Conservation (phyloP, 37 sponge, comb jelly and placozoan species). For the Hormiphora californensis region DNA sequence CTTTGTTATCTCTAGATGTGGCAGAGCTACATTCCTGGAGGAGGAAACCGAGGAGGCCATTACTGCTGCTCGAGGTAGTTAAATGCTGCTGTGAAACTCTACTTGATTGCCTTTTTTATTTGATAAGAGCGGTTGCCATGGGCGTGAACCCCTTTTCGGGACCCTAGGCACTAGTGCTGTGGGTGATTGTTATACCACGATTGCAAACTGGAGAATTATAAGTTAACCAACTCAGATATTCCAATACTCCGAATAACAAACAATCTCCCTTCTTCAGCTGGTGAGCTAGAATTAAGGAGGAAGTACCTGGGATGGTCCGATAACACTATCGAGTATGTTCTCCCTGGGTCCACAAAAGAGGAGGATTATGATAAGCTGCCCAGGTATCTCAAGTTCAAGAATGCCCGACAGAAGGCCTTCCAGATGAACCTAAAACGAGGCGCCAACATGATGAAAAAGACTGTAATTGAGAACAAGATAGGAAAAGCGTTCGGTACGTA, state of each 20-base stretch:
- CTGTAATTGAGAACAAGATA: conserved; percentile 15
- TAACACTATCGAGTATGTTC: neutral
- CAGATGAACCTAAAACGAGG: neutral
- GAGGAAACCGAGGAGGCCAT: neutral
- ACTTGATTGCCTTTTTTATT: too few species aligned
- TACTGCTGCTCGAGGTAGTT: neutral
- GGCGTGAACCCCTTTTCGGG: too few species aligned
- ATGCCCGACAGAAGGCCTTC: neutral
- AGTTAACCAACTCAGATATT: too few species aligned
- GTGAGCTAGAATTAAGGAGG: neutral
- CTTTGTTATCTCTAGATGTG: neutral
- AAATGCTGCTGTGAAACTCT: too few species aligned
- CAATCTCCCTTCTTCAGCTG: too few species aligned
- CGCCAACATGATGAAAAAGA: neutral
- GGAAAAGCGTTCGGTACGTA: neutral
- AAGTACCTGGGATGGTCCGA: neutral
- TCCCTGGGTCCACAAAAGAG: neutral
- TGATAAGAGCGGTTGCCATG: too few species aligned
- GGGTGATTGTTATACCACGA: too few species aligned
- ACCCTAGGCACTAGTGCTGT: too few species aligned
- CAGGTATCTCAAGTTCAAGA: neutral
- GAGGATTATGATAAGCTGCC: neutral
- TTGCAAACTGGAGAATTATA: too few species aligned
- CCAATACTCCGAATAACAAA: too few species aligned
- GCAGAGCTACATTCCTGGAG: neutral